Evolutionary conservation across 1,140 invertebrate species (phyloP).

Genomic region (Drosophila repleta): DNA sequence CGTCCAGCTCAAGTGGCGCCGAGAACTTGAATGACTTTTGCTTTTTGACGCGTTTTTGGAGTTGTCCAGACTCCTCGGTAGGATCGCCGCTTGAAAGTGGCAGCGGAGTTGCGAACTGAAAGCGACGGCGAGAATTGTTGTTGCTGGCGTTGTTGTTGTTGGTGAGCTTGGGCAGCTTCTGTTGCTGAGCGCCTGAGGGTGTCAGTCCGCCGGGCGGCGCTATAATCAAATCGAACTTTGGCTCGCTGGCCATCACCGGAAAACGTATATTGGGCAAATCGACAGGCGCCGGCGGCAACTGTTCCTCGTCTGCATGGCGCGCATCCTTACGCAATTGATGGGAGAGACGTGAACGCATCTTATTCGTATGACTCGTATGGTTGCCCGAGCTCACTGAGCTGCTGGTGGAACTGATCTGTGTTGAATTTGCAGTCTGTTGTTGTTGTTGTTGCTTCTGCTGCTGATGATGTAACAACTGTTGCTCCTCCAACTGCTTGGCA

Average conservation of each 20-base stretch:
- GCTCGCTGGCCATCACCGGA: slow-evolving; percentile 86
- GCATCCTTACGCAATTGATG: slow-evolving; percentile 61
- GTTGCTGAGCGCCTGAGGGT: background rate
- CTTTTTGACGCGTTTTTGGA: background rate
- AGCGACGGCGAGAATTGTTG: slow-evolving; percentile 1
- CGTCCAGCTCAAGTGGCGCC: slow-evolving; percentile 8
- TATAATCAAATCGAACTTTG: slow-evolving; percentile 85
- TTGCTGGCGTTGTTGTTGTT: slow-evolving; percentile 2
- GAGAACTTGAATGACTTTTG: slow-evolving; percentile 27
- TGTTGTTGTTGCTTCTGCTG: too few species aligned
- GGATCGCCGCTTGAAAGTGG: background rate
- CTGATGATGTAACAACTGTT: background rate
- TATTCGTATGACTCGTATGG: slow-evolving; percentile 79
- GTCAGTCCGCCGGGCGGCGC: slow-evolving; percentile 10
- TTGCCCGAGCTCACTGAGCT: background rate
- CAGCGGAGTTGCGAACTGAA: slow-evolving; percentile 24
- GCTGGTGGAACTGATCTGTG: slow-evolving; percentile 1
- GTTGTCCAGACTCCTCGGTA: too few species aligned
- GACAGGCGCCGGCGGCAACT: slow-evolving; percentile 84
- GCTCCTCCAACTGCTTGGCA: slow-evolving; percentile 1
- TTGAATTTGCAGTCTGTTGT: background rate
- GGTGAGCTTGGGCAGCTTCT: background rate
- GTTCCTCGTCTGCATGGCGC: slow-evolving; percentile 39
- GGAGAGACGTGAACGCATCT: slow-evolving; percentile 83
- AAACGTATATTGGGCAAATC: slow-evolving; percentile 86